phyloP scores from a whole-genome alignment of 1,140 invertebrate genomes.

The Chymomyza costata region DNA sequence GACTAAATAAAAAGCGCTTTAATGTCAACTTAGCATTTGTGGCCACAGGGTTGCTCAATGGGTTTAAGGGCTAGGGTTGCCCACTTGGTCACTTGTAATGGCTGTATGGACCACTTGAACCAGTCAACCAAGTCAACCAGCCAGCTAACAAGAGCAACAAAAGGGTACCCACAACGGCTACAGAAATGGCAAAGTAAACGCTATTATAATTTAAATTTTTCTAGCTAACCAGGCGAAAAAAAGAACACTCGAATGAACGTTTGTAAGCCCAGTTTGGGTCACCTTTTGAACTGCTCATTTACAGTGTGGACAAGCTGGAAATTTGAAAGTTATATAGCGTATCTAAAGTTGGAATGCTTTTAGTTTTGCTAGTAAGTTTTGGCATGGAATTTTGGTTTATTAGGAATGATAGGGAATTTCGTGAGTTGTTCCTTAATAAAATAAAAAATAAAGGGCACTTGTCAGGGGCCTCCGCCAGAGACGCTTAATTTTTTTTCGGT shows the following conservation, averaged over 20 bases:
- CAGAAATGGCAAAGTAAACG: slow-evolving; percentile 52
- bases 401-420: no score
- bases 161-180: slow-evolving; percentile 25
- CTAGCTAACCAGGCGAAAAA: slow-evolving; percentile 59
- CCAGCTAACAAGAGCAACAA: slow-evolving; percentile 29
- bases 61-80: no score
- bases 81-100: slow-evolving; percentile 52
- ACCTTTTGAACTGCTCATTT: slow-evolving; percentile 43
- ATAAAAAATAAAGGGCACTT: no score
- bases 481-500: no score
- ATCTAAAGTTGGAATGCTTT: no score
- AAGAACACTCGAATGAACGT: slow-evolving; percentile 46
- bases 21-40: slow-evolving; percentile 37
- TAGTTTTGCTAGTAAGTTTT: no score
- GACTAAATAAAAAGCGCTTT: slow-evolving; percentile 17
- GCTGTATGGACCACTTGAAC: slow-evolving; percentile 26
- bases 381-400: no score
- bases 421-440: no score
- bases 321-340: no score
- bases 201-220: slow-evolving; percentile 63
- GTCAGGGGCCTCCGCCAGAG: no score
- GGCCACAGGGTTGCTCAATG: slow-evolving; percentile 16
- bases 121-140: no score
- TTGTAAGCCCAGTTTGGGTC: slow-evolving; percentile 16
- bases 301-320: no score